Evolutionary conservation across 2,888 invertebrate species (phyloP).

Genomic region (Archaeoteleia sp.): DNA sequence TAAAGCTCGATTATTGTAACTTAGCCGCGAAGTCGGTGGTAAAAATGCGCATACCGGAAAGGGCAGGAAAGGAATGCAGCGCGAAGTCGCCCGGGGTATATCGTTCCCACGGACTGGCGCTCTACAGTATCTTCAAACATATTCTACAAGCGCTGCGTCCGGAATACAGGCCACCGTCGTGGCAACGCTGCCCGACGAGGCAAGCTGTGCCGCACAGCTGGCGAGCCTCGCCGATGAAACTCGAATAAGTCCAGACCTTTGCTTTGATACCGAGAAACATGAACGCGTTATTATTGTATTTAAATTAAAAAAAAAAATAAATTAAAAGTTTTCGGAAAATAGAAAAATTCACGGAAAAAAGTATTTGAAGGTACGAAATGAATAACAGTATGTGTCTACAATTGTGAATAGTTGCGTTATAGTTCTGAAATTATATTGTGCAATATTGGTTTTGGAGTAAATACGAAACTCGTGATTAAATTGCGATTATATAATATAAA

Average conservation of each 20-base stretch:
- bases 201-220: constrained; percentile 10
- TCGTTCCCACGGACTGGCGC: constrained; percentile 45
- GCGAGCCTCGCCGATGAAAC: background rate
- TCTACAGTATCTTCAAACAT: constrained; percentile 18
- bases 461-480: too few species aligned
- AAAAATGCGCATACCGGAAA: constrained; percentile 61
- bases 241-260: background rate
- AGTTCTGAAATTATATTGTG: too few species aligned
- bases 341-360: too few species aligned
- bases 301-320: too few species aligned
- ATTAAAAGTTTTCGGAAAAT: too few species aligned
- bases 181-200: constrained; percentile 34
- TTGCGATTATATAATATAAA: too few species aligned
- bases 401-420: too few species aligned
- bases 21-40: constrained; percentile 37
- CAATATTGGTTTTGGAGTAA: too few species aligned
- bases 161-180: constrained; percentile 27
- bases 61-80: constrained; percentile 57
- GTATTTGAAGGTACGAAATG: too few species aligned
- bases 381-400: too few species aligned
- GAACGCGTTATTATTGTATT: background rate
- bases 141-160: constrained; percentile 1
- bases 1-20: constrained; percentile 26
- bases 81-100: constrained; percentile 43
- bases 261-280: background rate